Percentiles rank a stretch among this genome's conserved stretches.
Conservation (phyloP, 2,888 invertebrate species). For the Alcis repandata region DNA sequence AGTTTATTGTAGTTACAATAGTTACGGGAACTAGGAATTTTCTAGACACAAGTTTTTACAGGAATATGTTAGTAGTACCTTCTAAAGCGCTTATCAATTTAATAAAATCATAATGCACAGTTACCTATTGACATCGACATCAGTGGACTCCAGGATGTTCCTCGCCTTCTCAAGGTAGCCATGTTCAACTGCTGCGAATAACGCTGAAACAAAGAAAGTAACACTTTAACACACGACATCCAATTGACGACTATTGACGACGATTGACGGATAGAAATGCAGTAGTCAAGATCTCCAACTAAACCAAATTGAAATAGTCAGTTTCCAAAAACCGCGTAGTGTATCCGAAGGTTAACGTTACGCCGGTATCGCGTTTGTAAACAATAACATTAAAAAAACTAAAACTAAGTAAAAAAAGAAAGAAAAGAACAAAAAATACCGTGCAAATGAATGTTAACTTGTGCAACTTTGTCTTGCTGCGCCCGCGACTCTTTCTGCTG, state of each 20-base stretch:
- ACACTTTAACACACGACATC: no score
- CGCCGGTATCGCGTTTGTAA: no score
- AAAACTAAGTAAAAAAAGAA: constrained; percentile 17
- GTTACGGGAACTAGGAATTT: no score
- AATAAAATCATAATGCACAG: not conserved
- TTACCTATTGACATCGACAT: constrained; percentile 97
- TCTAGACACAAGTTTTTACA: no score
- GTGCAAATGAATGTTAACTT: constrained; percentile 94
- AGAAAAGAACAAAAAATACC: constrained; percentile 86
- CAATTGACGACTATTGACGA: no score
- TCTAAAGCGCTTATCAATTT: no score
- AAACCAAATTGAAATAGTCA: no score
- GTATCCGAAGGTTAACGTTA: no score
- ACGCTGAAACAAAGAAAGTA: constrained; percentile 90
- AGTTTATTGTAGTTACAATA: no score
- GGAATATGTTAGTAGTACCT: no score
- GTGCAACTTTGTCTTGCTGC: constrained; percentile 91
- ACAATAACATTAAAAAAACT: no score
- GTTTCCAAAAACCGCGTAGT: no score
- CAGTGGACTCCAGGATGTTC: constrained; percentile 96
- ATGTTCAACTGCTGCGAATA: constrained; percentile 98
- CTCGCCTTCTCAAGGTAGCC: constrained; percentile 97
- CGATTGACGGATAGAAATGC: not conserved
- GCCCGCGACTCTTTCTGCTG: constrained; percentile 89
- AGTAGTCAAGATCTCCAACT: not conserved